Evolutionary conservation across 1,140 invertebrate species (phyloP).

Genomic region (Centruroides sculpturatus): DNA sequence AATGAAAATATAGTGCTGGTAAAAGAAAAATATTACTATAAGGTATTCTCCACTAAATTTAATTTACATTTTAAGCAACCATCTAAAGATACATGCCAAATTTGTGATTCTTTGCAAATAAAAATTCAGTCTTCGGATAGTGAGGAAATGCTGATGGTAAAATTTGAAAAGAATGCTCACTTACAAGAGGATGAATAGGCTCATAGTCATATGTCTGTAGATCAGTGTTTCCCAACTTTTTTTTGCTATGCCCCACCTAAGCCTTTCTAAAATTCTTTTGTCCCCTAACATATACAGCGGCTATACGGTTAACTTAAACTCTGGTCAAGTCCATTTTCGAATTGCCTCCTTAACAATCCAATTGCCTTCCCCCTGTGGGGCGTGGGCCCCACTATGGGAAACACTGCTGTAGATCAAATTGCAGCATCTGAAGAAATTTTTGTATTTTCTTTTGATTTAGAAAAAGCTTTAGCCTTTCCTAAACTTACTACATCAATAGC

Average conservation of each 20-base stretch:
- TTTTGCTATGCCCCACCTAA: too few species aligned
- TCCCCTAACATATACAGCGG: too few species aligned
- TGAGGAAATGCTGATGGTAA: background rate
- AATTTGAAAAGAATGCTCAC: conserved; percentile 2
- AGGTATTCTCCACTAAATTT: conserved; percentile 6
- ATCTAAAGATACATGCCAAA: conserved; percentile 2
- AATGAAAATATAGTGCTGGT: background rate
- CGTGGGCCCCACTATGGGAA: too few species aligned
- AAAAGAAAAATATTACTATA: conserved; percentile 11
- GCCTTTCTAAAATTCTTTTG: too few species aligned
- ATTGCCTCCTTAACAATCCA: too few species aligned
- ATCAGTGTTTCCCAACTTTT: too few species aligned
- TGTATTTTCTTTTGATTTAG: background rate
- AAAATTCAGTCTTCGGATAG: conserved; percentile 4
- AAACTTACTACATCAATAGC: conserved; percentile 1
- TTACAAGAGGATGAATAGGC: background rate
- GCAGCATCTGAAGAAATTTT: conserved; percentile 1
- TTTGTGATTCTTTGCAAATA: conserved; percentile 1
- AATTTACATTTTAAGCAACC: background rate
- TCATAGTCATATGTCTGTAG: background rate
- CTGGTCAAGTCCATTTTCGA: too few species aligned
- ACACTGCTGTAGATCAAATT: background rate
- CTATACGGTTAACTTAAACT: too few species aligned
- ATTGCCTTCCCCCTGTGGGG: too few species aligned
- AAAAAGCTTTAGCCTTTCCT: conserved; percentile 2